Evolutionary conservation across 2,888 invertebrate species (phyloP).

Genomic region (Mesochorus sp.): DNA sequence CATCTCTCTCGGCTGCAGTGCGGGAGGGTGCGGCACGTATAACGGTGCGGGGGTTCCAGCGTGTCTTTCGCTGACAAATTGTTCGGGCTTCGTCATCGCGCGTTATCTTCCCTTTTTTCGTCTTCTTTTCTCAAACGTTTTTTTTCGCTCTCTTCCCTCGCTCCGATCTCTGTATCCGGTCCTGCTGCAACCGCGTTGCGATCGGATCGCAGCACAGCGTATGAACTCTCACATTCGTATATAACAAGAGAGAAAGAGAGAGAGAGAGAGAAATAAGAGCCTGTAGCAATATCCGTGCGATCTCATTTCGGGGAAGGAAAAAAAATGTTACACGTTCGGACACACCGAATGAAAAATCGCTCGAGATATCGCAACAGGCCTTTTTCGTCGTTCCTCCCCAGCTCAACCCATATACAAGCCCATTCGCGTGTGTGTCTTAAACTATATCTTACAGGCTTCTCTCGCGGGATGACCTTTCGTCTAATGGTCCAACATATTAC

Average conservation of each 20-base stretch:
- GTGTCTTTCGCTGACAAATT: constrained; percentile 71
- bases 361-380: constrained; percentile 41
- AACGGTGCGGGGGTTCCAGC: constrained; percentile 40
- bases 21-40: neutral
- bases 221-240: constrained; percentile 26
- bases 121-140: constrained; percentile 49
- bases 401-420: constrained; percentile 3
- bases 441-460: constrained; percentile 6
- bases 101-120: neutral
- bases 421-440: constrained; percentile 8
- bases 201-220: constrained; percentile 49
- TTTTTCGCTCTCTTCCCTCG: neutral
- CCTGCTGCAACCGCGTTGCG: constrained; percentile 32
- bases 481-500: constrained; percentile 59
- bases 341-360: constrained; percentile 60
- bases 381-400: constrained; percentile 46
- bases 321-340: constrained; percentile 19
- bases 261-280: too few relatives aligned
- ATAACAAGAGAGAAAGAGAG: too few relatives aligned
- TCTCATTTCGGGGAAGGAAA: constrained; percentile 47
- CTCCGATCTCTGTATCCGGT: neutral
- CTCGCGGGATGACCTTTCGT: constrained; percentile 56
- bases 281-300: constrained; percentile 47
- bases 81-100: constrained; percentile 69
- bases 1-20: neutral